These are phyloP conservation scores for Orchesellides sinensis DNA, from an alignment of 2,888 invertebrate genomes.

Conservation along the genomic window DNA sequence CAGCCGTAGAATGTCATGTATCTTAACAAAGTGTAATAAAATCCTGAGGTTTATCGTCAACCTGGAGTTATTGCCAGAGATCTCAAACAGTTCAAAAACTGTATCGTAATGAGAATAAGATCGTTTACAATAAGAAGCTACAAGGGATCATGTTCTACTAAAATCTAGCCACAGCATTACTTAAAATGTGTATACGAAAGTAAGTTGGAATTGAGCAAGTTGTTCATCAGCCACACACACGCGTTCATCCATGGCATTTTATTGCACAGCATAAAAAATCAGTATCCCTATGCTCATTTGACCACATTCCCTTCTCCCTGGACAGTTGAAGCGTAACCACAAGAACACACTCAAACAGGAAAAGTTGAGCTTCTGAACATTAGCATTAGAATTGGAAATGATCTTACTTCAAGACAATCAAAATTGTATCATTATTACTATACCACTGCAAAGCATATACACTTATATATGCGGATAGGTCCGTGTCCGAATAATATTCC, in stretches of 20 bases:
- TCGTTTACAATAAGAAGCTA: conserved; percentile 2
- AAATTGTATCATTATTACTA: conserved; percentile 32
- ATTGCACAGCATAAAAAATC: conserved; percentile 1
- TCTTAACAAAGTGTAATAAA: conserved; percentile 41
- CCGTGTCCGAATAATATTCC: no score
- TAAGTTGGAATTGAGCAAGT: neutral
- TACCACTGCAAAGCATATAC: no score
- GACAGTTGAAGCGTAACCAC: conserved; percentile 32
- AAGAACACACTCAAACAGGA: no score
- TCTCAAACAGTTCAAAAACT: no score
- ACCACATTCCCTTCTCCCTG: conserved; percentile 54
- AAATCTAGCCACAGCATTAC: neutral
- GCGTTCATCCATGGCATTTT: neutral
- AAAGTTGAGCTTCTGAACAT: conserved; percentile 28
- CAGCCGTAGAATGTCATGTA: conserved; percentile 2
- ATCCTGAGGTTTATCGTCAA: conserved; percentile 44
- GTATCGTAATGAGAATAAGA: no score
- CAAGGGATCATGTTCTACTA: no score
- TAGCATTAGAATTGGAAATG: conserved; percentile 22
- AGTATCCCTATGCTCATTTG: conserved; percentile 36
- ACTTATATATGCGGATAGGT: no score
- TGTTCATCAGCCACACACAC: conserved; percentile 32
- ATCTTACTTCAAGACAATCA: conserved; percentile 12
- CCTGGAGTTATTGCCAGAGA: conserved; percentile 30
- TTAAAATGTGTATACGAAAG: neutral